Conservation (phyloP, 2,888 invertebrate species). For the Ectropis crepuscularia region DNA sequence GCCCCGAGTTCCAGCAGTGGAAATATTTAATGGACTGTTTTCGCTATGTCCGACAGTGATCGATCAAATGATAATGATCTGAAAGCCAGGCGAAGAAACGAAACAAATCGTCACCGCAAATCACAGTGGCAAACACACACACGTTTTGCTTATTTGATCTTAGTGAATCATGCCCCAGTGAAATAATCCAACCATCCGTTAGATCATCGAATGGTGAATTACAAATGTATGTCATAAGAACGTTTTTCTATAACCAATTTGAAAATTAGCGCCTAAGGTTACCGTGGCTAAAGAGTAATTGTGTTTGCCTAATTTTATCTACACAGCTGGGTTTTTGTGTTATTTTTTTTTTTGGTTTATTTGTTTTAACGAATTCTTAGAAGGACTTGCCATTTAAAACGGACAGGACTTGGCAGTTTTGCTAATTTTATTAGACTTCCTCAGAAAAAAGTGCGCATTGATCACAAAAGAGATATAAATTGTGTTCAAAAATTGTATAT, state of each 20-base stretch:
- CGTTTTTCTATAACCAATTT: constrained; percentile 13
- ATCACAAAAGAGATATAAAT: too few relatives aligned
- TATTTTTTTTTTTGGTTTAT: constrained; percentile 4
- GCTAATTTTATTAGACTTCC: too few relatives aligned
- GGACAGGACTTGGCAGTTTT: neutral
- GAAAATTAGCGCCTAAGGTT: constrained; percentile 24
- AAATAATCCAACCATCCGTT: constrained; percentile 17
- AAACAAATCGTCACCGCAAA: too few relatives aligned
- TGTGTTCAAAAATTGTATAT: too few relatives aligned
- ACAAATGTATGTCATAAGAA: constrained; percentile 26
- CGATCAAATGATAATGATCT: too few relatives aligned
- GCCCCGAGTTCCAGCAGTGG: too few relatives aligned
- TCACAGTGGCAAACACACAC: too few relatives aligned
- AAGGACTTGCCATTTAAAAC: constrained; percentile 6
- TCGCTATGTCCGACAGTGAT: too few relatives aligned
- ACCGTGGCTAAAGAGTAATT: constrained; percentile 26
- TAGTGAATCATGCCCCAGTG: neutral
- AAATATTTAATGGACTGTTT: too few relatives aligned
- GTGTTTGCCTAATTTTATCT: constrained; percentile 25
- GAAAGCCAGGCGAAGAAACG: too few relatives aligned
- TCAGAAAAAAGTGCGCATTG: too few relatives aligned
- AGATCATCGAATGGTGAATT: constrained; percentile 12
- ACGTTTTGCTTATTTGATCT: too few relatives aligned
- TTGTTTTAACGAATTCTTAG: constrained; percentile 17
- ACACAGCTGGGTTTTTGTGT: constrained; percentile 7